phyloP scores from a whole-genome alignment of 1,140 invertebrate genomes.

The Micrasema longulum region DNA sequence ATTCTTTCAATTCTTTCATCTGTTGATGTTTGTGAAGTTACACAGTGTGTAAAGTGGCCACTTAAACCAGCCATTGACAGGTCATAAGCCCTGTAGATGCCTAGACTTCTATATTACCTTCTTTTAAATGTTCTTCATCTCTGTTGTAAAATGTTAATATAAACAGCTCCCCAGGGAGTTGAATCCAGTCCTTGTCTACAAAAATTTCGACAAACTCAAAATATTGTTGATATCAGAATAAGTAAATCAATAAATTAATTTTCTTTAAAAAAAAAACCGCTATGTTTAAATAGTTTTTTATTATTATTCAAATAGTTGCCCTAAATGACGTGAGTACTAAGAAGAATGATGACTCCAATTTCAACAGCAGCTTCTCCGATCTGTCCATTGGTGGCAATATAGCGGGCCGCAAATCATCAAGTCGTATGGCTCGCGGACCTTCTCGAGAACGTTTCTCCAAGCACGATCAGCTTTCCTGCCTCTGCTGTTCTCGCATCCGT shows the following conservation, averaged over 20 bases:
- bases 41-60: too few species aligned
- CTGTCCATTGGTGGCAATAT: conserved; percentile 56
- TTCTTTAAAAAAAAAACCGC: background rate
- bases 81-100: too few species aligned
- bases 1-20: too few species aligned
- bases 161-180: too few species aligned
- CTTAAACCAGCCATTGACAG: too few species aligned
- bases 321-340: conserved; percentile 35
- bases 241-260: background rate
- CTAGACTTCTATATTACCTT: too few species aligned
- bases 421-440: conserved; percentile 38
- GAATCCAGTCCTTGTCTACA: too few species aligned
- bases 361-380: conserved; percentile 51
- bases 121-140: background rate
- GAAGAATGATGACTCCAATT: conserved; percentile 54
- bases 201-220: too few species aligned
- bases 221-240: background rate
- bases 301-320: conserved; percentile 28
- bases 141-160: too few species aligned
- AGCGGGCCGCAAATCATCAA: conserved; percentile 47
- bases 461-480: conserved; percentile 59
- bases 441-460: conserved; percentile 49
- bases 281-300: background rate
- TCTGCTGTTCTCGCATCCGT: conserved; percentile 61
- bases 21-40: too few species aligned